Evolutionary conservation across 2,797 vertebrate species (phyloP).

Genomic region (Tapera naevia): DNA sequence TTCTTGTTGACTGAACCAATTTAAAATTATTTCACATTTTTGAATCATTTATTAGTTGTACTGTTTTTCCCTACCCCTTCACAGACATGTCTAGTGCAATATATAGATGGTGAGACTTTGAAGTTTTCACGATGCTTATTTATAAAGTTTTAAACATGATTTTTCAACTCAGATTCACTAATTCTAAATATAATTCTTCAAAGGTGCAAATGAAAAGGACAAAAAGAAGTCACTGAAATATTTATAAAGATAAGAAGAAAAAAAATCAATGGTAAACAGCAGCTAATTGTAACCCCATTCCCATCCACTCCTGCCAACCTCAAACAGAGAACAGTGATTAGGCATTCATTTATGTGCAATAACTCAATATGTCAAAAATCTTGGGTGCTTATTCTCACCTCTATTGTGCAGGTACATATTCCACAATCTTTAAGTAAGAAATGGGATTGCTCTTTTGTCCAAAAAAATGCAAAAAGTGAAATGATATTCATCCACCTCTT

Average conservation of each 20-base stretch:
- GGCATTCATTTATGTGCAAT: not conserved
- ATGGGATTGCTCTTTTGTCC: not conserved
- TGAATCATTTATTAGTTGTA: slow-evolving; percentile 47
- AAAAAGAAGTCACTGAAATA: slow-evolving; percentile 41
- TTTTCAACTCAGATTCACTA: not conserved
- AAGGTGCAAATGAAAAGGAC: slow-evolving; percentile 33
- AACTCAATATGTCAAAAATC: not conserved
- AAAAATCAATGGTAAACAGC: not conserved
- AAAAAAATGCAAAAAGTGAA: not conserved
- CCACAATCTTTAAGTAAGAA: not conserved
- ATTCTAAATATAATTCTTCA: slow-evolving; percentile 21
- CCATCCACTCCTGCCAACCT: not conserved
- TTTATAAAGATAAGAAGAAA: not conserved
- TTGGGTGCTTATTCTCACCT: not conserved
- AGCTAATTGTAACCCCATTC: not conserved
- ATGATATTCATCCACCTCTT: not conserved
- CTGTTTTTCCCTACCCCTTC: slow-evolving; percentile 6
- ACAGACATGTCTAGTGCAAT: not conserved
- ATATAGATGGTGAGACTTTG: not conserved
- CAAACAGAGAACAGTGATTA: not conserved
- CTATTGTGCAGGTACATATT: not conserved
- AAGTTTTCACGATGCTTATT: slow-evolving; percentile 24
- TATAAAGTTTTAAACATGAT: slow-evolving; percentile 36
- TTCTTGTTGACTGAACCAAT: slow-evolving; percentile 26
- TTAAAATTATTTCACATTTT: slow-evolving; percentile 23